phyloP scores from a whole-genome alignment of 2,888 invertebrate genomes.

The Plebejus anna region DNA sequence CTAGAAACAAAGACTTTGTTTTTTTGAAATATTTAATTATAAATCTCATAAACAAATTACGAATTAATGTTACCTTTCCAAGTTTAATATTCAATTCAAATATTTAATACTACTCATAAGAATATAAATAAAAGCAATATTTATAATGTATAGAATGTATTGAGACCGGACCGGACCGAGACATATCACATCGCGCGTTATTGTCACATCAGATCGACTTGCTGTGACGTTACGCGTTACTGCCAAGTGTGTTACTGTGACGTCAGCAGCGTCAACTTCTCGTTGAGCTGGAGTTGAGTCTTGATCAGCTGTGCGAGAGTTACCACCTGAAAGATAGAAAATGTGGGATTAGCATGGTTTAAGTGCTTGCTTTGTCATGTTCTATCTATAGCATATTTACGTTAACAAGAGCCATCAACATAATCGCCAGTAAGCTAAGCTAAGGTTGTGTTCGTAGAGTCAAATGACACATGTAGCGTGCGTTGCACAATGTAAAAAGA shows the following conservation, averaged over 20 bases:
- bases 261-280: conserved; percentile 93
- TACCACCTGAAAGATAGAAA: conserved; percentile 71
- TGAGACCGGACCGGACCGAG: background rate
- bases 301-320: conserved; percentile 97
- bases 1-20: background rate
- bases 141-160: conserved; percentile 7
- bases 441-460: too few relatives aligned
- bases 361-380: too few relatives aligned
- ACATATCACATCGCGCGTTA: background rate
- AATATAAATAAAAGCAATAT: conserved; percentile 1
- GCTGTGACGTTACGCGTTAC: background rate
- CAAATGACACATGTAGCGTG: too few relatives aligned
- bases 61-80: background rate
- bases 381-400: too few relatives aligned
- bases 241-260: conserved; percentile 64
- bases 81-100: background rate
- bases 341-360: background rate
- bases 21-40: background rate
- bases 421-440: too few relatives aligned
- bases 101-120: background rate
- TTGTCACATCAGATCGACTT: background rate
- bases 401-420: too few relatives aligned
- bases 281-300: conserved; percentile 97
- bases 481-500: too few relatives aligned
- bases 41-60: too few relatives aligned